Base-by-base conservation (phyloP, 2,113 vertebrate species). In the Hucho hucho region DNA sequence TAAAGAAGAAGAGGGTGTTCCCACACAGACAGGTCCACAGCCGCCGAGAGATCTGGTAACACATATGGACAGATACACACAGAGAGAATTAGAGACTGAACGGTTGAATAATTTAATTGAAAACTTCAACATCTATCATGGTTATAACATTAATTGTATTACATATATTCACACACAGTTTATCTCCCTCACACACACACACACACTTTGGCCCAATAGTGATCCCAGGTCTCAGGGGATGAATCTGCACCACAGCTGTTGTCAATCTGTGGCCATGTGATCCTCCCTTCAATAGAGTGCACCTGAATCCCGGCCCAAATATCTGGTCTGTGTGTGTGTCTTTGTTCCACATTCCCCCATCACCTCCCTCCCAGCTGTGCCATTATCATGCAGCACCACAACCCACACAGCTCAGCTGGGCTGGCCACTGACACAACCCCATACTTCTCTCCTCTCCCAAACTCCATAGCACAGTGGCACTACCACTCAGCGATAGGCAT, bases 21-120 rank as follows among this genome's bases (percentile, higher is more conserved):
- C 95, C 96, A 74, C 91, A 93, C 47, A 97, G 90, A 28, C 94
- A 94, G 0, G 95, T 93, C 96, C 96, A 96, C 75, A 93, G 90
- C 64, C 93, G 92, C 71, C 83, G 93, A 78, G 93, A 94, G 12
- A 91, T 94, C 95, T 97, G 86, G 16, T 9, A 53, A 77, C 24
- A 82, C 12, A 83, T 13, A 75, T 2, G 65, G 4, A 73, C 1
- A 53, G 20, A 26, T 9, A 66, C 1, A 77, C 22, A 58, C 69
- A 43, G 6, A 24, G 9, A 28, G 22, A 70, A 22, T 16, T 49
- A 49, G 47, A 49, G 47, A 1, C 4, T 46, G 43, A 46, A 46
- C 14, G 0, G 4, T 16, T 16, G 4, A 16, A 13, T 49, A 49
- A 16, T 16, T 49, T 49, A 1, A 37, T 37, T 2, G 6, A 9